Percentiles rank a stretch among this genome's conserved stretches.
phyloP scores from a whole-genome alignment of 1,140 invertebrate genomes.

The Zaprionus ghesquierei region DNA sequence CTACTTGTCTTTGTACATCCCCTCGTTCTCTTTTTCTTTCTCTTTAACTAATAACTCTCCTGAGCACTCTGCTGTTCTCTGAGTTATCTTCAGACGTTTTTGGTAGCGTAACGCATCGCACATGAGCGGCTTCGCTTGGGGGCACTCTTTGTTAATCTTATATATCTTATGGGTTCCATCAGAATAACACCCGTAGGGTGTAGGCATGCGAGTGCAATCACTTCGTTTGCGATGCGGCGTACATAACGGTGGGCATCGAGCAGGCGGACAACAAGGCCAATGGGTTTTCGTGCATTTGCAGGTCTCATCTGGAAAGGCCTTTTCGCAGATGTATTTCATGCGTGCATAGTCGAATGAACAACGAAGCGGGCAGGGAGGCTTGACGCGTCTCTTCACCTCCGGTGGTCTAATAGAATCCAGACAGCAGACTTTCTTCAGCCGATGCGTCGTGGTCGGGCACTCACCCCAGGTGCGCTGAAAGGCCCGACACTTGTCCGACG shows the following conservation, averaged over 20 bases:
- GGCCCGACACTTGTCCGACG: constrained; percentile 21
- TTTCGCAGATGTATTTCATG: constrained; percentile 16
- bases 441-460: constrained; percentile 28
- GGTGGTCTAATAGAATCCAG: constrained; percentile 42
- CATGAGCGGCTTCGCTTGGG: background rate
- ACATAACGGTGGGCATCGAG: constrained; percentile 7
- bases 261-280: constrained; percentile 46
- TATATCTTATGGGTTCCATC: background rate
- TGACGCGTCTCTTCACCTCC: constrained; percentile 31
- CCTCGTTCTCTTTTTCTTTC: no score
- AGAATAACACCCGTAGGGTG: constrained; percentile 38
- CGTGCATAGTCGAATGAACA: constrained; percentile 20
- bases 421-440: constrained; percentile 50
- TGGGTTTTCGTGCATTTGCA: constrained; percentile 1
- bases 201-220: constrained; percentile 5
- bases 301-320: background rate
- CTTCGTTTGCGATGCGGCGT: accelerated
- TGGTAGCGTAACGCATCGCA: background rate
- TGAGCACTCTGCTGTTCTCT: background rate
- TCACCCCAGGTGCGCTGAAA: constrained; percentile 58
- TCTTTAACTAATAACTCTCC: background rate
- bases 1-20: no score
- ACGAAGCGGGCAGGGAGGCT: background rate
- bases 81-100: background rate
- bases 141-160: background rate